Conservation (phyloP, 2,888 invertebrate species). For the Parasteatoda lunata region DNA sequence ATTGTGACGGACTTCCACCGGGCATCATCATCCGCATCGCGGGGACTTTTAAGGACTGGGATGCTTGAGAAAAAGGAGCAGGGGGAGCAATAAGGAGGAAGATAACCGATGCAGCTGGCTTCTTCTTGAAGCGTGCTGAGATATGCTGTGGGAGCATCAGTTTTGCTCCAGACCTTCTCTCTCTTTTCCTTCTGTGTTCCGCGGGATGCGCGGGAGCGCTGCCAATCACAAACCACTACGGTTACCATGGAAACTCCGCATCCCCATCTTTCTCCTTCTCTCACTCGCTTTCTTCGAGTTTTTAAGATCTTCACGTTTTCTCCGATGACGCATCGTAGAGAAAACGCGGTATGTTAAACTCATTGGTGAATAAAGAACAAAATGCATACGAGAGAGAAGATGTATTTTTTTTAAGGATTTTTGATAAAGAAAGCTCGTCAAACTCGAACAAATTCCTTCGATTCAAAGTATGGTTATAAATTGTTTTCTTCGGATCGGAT, state of each 20-base stretch:
- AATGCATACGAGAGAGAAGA: not conserved
- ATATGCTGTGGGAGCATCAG: conserved; percentile 37
- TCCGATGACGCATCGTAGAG: conserved; percentile 16
- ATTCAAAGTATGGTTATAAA: too few relatives aligned
- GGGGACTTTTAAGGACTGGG: conserved; percentile 28
- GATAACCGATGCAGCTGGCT: conserved; percentile 22
- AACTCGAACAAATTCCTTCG: too few relatives aligned
- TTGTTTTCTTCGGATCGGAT: too few relatives aligned
- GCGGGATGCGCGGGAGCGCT: conserved; percentile 61
- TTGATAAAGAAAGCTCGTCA: too few relatives aligned
- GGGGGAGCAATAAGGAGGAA: conserved; percentile 24
- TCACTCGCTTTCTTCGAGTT: conserved; percentile 47
- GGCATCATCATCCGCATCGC: conserved; percentile 10
- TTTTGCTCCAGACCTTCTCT: conserved; percentile 29
- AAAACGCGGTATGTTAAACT: conserved; percentile 4
- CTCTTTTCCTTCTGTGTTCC: not conserved
- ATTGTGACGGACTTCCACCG: conserved; percentile 32
- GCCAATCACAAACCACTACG: conserved; percentile 52
- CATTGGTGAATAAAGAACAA: conserved; percentile 8
- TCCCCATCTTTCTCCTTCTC: conserved; percentile 41
- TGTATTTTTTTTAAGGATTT: not conserved
- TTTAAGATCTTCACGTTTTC: conserved; percentile 48
- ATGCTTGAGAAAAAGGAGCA: conserved; percentile 19
- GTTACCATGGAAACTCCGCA: conserved; percentile 59
- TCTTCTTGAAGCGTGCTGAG: conserved; percentile 49